Base-by-base conservation (phyloP, 2,888 invertebrate genomes). In the Athalia cordata region DNA sequence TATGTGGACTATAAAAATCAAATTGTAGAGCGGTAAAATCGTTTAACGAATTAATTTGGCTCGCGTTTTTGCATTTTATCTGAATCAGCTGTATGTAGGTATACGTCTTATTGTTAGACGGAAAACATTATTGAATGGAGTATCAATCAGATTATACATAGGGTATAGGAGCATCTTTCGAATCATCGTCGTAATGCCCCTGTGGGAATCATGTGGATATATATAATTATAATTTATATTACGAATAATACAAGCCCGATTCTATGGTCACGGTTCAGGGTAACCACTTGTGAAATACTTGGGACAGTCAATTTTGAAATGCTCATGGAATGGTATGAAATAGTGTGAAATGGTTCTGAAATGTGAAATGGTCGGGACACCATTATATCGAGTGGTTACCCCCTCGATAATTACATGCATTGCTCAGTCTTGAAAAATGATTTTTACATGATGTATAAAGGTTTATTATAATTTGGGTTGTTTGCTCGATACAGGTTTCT, bases 371-470 rank as follows among this genome's bases (percentile, higher is more conserved):
- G n/a, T n/a, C n/a, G n/a, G n/a, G n/a, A n/a, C n/a, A n/a, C n/a
- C n/a, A n/a, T n/a, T n/a, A n/a, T n/a, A n/a, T n/a, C n/a, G n/a
- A n/a, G n/a, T n/a, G n/a, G n/a, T n/a, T n/a, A n/a, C n/a, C n/a
- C n/a, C n/a, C n/a, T n/a, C n/a, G n/a, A n/a, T n/a, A 29, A 29
- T 29, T 29, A 29, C 47, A 72, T 59, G 59, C 59, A 72, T 59
- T 72, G 57, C 57, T 72, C 72, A 72, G 72, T 72, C 72, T 72
- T 72, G 72, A 72, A 72, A 47, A 72, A 72, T 47, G 72, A 72
- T 72, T 13, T 57, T 59, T 59, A 29, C 29, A 29, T 29, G 29
- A 29, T 29, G 29, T 29, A 29, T 29, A 29, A 2, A 29, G 29
- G 29, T 29, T 29, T 29, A 29, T 29, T 2, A 29, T 29, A 29